These are phyloP conservation scores for Catocala fraxini DNA, from an alignment of 2,888 invertebrate species.

Conservation along the genomic window DNA sequence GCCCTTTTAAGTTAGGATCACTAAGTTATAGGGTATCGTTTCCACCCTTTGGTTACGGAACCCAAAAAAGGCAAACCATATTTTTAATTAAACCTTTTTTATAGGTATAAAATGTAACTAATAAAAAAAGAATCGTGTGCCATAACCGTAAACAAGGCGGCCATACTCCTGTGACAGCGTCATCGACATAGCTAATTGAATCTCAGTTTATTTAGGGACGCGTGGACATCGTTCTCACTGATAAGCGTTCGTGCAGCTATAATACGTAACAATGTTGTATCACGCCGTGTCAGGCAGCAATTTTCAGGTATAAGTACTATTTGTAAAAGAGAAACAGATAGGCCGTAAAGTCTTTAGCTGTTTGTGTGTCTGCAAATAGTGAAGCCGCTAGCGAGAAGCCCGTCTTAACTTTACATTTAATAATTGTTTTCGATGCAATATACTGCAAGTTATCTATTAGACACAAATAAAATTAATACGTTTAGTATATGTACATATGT, in stretches of 20 bases:
- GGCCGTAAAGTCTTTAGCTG: too few relatives aligned
- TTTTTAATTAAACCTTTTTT: background rate
- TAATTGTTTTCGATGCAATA: too few relatives aligned
- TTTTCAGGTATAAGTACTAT: background rate
- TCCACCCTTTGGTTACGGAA: too few relatives aligned
- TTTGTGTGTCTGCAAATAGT: too few relatives aligned
- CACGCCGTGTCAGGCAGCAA: background rate
- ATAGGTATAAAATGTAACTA: background rate
- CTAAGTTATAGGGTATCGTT: too few relatives aligned
- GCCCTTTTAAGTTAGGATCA: too few relatives aligned
- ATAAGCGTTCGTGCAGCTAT: background rate
- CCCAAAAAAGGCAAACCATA: too few relatives aligned
- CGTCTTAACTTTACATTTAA: too few relatives aligned
- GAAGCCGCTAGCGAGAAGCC: too few relatives aligned
- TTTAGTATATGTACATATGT: too few relatives aligned
- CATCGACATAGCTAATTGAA: conserved; percentile 24
- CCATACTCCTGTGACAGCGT: background rate
- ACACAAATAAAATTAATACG: too few relatives aligned
- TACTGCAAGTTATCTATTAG: too few relatives aligned
- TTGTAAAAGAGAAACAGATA: background rate
- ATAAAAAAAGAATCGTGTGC: background rate
- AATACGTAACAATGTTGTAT: background rate
- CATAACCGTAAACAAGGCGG: background rate
- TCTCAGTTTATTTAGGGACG: conserved; percentile 27
- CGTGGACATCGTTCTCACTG: background rate